Evolutionary conservation across 2,113 vertebrate genomes (phyloP).

Genomic region (Brachyhypopomus gauderio): DNA sequence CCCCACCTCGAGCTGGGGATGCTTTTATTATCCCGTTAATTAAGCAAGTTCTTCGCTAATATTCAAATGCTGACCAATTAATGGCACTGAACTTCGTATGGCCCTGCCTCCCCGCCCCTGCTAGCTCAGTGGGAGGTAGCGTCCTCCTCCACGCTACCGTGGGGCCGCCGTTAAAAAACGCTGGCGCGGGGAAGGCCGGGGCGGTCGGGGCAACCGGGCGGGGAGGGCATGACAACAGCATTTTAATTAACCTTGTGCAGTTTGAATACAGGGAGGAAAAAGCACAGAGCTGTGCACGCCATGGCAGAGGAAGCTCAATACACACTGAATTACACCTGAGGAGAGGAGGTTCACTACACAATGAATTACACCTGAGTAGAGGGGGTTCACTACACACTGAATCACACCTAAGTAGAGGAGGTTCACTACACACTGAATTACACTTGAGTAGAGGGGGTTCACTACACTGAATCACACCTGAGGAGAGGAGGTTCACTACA

Average conservation of each 20-base stretch:
- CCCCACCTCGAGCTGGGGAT: constrained; percentile 61
- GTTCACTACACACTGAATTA: too few relatives aligned
- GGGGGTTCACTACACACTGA: too few relatives aligned
- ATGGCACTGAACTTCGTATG: constrained; percentile 82
- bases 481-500: too few relatives aligned
- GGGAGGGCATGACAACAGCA: constrained; percentile 70
- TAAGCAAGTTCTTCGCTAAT: constrained; percentile 82
- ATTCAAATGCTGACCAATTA: constrained; percentile 88
- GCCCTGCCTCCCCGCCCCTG: constrained; percentile 66
- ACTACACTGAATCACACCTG: too few relatives aligned
- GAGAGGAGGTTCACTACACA: too few relatives aligned
- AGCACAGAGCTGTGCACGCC: neutral
- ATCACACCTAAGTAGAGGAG: too few relatives aligned
- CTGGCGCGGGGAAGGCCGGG: constrained; percentile 71
- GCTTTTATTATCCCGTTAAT: constrained; percentile 84
- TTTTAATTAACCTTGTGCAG: constrained; percentile 88
- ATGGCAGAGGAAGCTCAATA: too few relatives aligned
- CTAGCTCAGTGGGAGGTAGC: constrained; percentile 62
- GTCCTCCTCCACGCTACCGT: constrained; percentile 56
- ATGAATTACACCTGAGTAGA: too few relatives aligned
- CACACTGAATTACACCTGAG: too few relatives aligned
- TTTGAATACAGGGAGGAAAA: constrained; percentile 74
- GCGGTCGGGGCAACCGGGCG: constrained; percentile 79
- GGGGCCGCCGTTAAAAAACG: constrained; percentile 68
- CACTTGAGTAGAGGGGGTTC: too few relatives aligned